These are phyloP conservation scores for Platycnemis pennipes DNA, from an alignment of 2,888 invertebrate genomes.

Conservation along the genomic window DNA sequence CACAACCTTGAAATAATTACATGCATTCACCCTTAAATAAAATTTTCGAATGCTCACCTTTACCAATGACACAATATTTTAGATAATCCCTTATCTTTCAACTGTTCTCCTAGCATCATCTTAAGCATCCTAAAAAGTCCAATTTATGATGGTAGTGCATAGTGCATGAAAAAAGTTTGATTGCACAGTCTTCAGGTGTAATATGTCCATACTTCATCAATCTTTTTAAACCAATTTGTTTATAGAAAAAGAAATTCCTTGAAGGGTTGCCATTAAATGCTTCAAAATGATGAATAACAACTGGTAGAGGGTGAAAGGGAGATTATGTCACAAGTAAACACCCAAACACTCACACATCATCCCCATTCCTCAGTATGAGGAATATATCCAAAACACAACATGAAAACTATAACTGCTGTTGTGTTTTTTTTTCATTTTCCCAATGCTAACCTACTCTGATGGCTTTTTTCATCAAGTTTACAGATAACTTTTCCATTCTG, in stretches of 20 bases:
- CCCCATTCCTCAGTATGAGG: slow-evolving; percentile 66
- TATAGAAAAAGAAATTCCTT: slow-evolving; percentile 43
- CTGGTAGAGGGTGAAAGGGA: slow-evolving; percentile 65
- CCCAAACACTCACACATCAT: slow-evolving; percentile 66
- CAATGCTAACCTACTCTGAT: slow-evolving; percentile 59
- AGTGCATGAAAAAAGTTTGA: slow-evolving; percentile 67
- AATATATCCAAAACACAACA: slow-evolving; percentile 65
- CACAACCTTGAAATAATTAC: slow-evolving; percentile 58
- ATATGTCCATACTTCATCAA: slow-evolving; percentile 42
- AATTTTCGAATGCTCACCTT: slow-evolving; percentile 57
- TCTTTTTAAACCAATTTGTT: slow-evolving; percentile 24
- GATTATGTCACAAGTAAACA: slow-evolving; percentile 64
- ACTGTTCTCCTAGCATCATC: slow-evolving; percentile 57
- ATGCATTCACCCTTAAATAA: slow-evolving; percentile 53
- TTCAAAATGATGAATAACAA: slow-evolving; percentile 67
- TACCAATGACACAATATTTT: slow-evolving; percentile 39
- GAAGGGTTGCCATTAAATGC: slow-evolving; percentile 64
- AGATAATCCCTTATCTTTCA: slow-evolving; percentile 41
- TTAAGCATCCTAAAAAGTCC: slow-evolving; percentile 44
- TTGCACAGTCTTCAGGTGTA: slow-evolving; percentile 66
- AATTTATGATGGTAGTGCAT: slow-evolving; percentile 63
- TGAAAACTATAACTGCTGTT: slow-evolving; percentile 67
- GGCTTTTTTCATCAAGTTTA: slow-evolving; percentile 63
- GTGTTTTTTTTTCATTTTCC: slow-evolving; percentile 61
- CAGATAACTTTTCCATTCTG: slow-evolving; percentile 56